Conservation (phyloP, 2,113 vertebrate species). For the Empidonax alnorum region DNA sequence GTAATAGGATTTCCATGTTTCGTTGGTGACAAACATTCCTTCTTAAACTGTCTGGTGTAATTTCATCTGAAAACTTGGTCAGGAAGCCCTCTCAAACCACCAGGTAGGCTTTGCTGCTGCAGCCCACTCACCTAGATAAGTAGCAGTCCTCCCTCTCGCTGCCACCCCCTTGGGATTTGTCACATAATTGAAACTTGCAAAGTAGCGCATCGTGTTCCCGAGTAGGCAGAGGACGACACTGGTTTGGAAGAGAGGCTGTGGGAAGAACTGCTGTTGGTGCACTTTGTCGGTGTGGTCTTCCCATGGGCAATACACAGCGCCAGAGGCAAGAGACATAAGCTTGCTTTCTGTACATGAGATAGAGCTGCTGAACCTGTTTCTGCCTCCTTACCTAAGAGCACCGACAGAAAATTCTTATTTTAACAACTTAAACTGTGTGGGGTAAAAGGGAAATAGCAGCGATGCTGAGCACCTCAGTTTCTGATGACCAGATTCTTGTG, state of each 20-base stretch:
- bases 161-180: not conserved
- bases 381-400: not conserved
- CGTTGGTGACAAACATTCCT: not conserved
- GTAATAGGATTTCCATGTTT: not conserved
- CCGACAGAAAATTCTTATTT: not conserved
- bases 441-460: not conserved
- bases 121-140: not conserved
- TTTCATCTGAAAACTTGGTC: not conserved
- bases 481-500: not conserved
- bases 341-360: not conserved
- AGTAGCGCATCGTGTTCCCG: not conserved
- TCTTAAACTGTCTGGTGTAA: not conserved
- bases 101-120: not conserved
- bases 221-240: fast-evolving
- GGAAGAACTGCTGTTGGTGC: not conserved
- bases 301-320: not conserved
- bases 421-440: not conserved
- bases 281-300: not conserved
- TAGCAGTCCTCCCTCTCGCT: not conserved
- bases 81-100: not conserved
- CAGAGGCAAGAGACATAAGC: not conserved
- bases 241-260: not conserved
- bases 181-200: not conserved
- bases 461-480: not conserved
- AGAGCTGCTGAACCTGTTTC: not conserved